phyloP scores from a whole-genome alignment of 2,888 invertebrate species.

The Parthenolecanium corni region DNA sequence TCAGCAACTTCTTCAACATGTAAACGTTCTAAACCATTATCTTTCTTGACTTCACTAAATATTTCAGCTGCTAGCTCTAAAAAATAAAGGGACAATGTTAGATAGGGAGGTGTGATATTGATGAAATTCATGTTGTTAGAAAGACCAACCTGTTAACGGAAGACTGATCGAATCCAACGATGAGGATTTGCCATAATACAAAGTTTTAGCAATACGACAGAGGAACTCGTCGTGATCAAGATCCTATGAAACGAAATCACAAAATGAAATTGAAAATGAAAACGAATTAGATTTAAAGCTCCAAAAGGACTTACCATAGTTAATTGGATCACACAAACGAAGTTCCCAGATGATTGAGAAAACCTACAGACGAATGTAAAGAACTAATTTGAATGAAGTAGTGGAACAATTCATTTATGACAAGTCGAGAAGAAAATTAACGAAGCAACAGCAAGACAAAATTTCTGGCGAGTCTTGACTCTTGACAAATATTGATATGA shows the following conservation, averaged over 20 bases:
- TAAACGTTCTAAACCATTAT: constrained; percentile 60
- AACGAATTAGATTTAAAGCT: no score
- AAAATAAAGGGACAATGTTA: constrained; percentile 33
- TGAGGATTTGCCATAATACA: constrained; percentile 77
- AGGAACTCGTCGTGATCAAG: constrained; percentile 51
- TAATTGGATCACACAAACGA: no score
- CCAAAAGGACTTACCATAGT: no score
- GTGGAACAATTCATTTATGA: no score
- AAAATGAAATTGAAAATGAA: no score
- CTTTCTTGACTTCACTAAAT: constrained; percentile 66
- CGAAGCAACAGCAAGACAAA: no score
- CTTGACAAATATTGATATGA: no score
- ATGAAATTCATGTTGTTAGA: neutral
- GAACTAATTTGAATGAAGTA: no score
- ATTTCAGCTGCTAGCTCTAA: constrained; percentile 72
- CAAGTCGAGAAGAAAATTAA: no score
- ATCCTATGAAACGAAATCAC: neutral
- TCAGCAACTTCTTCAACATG: constrained; percentile 64
- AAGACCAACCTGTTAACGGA: constrained; percentile 60
- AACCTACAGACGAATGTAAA: no score
- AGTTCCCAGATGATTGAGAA: no score
- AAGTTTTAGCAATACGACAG: constrained; percentile 69
- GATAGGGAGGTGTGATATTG: neutral
- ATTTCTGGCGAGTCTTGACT: no score
- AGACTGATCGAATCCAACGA: constrained; percentile 52